Evolutionary conservation across 1,140 invertebrate genomes (phyloP), one percentile per base, ranked within the genome.

Genomic region (Caligus rogercresseyi): DNA sequence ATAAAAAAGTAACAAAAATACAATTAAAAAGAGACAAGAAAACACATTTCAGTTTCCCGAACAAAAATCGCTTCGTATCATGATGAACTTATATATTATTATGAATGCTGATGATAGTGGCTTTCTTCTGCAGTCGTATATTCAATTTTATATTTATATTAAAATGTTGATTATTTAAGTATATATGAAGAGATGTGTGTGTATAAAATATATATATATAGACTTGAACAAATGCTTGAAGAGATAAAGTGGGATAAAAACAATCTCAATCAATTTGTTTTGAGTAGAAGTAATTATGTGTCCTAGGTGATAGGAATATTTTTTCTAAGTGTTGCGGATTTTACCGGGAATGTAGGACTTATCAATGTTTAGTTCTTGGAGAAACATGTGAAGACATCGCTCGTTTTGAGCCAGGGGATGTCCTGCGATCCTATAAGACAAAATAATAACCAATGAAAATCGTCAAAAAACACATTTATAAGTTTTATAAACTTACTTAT

Each of bases 331-430:
- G 77, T 93, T 97, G 73, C 94, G 81, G 76, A 99, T 98, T 79
- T 98, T 98, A 68, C 96, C 96, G 67, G 96, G 95, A 65, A 98
- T 89, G 76, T 99, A 99, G 77, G 95, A 98, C 77, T 93, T 95
- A 77, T 98, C 94, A 75, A 98, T 98, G 67, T 63, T 56, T 2
- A 23, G 61, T 15, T 63, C 61, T 23, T 63, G 93, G 62, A 99
- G 79, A 79, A 99, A 99, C 88, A 99, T 98, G 72, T 99, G 96
- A 69, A 99, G 82, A 78, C 94, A 98, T 71, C 89, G 79, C 78
- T 99, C 96, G 76, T 98, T 98, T 78, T 98, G 95, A 54, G 96
- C 96, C 71, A 99, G 77, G n/a, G 96, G 95, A 78, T 99, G 96
- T 59, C 95, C 95, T 65, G 64, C 64, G 65, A 43, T 63, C 15